Evolutionary conservation across 2,888 invertebrate genomes (phyloP), one percentile per base, ranked within the genome.

Genomic region (Ethmia dodecea): DNA sequence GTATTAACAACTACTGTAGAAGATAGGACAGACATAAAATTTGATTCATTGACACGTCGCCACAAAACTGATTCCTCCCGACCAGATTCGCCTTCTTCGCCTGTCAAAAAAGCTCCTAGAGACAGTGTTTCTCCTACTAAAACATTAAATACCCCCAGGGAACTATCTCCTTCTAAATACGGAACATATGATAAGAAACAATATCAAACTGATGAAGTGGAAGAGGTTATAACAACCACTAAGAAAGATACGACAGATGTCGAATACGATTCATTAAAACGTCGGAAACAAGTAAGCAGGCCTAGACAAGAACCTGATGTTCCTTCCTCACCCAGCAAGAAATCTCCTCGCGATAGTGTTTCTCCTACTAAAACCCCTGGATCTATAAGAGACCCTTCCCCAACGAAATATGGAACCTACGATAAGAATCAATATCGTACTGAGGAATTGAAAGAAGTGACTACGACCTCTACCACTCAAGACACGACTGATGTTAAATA

Each of bases 101-200:
- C 26, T 6, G 24, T 24, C 16, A 36, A 32, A 6, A 31, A 32
- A 11, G n/a, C 14, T 15, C 18, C 27, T 3, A 35, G 30, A 13
- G 25, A 31, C 5, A 31, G 15, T 11, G 31, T 26, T 12, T 29
- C 31, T 13, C 27, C 27, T 9, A 9, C 4, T 3, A 38, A 38
- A 13, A 5, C 22, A 8, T 6, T 4, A 4, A 10, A 26, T 10
- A 18, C 30, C 32, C 10, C 37, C 13, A 39, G 42, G 35, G 47
- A 50, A 35, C 26, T 38, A 8, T 40, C 53, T 1, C 45, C 52
- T 4, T 38, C 45, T 10, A 62, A 58, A 32, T 60, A 47, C 42
- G 59, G 48, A 24, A 62, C 61, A 2, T 63, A 60, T 31, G 60
- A 63, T 11, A 65, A 60, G 34, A 63, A 57, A 24, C 38, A 42